Base-by-base conservation (phyloP, 2,797 vertebrate genomes). In the Propithecus deckenii region DNA sequence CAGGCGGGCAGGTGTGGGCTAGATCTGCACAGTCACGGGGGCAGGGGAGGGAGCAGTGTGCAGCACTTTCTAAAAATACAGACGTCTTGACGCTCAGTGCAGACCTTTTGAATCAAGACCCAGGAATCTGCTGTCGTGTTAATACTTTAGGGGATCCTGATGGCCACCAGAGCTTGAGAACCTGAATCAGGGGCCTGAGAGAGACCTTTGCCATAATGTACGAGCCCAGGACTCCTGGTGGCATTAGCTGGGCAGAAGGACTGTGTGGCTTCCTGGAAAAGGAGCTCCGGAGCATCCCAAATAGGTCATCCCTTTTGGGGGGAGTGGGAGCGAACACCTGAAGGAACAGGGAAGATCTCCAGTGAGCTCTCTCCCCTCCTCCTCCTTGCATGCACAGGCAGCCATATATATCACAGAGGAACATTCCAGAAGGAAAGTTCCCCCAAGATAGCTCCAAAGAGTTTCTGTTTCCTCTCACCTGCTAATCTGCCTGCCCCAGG, bases 321-420 rank as follows among this genome's bases (percentile, higher is more conserved):
- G 88, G 41, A 46, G 7, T 8, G 43, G 52, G 85, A 43, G 7
- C 1, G 2, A 76, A 30, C 22, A 11, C 43, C 43, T 30, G 61
- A 79, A 38, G 67, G 43, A 46, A 23, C 4, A 43, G 75, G 61
- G 23, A 71, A 2, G 35, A 43, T 74, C 89, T 93, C 25, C 22
- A 63, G 46, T 74, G 69, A 61, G 14, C 18, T n/a, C 41, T 46
- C 48, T 1, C 4, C 3, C 48, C 25, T 41, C 15, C 3, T 65
- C 15, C 38, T 43, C 22, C 46, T 43, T 17, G 9, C 48, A 61
- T 69, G 30, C n/a, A 32, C 55, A 0, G 0, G 75, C 50, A 59
- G 50, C 59, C 0, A 0, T 0, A 30, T 65, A 0, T 1, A n/a
- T 61, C 61, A 63, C 1, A 17, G 15, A 32, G 57, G 43, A 91